Base-by-base conservation (phyloP, 2,888 invertebrate species). In the Athalia circularis region DNA sequence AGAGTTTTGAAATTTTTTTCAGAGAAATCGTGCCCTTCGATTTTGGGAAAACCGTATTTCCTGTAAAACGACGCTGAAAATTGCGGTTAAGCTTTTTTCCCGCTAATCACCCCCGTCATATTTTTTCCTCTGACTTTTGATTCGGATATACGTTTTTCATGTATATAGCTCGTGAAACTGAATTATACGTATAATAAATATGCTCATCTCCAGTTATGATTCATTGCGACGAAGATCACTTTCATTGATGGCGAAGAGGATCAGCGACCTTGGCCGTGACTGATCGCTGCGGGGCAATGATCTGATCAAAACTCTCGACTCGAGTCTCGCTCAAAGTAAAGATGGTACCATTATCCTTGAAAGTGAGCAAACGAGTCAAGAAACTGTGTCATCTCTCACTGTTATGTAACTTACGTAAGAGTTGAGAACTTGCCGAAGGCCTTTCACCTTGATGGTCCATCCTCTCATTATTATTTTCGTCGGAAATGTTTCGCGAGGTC, bases 201-300 rank as follows among this genome's bases (percentile, higher is more conserved):
- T 15, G 62, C 13, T 29, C 29, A 13, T 62, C 75, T 50, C 64
- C 62, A 50, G 48, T 50, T 50, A 64, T 75, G 75, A 75, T 52
- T 75, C 75, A 75, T 47, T 62, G 61, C 29, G 29, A 29, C 29
- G 29, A 29, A 29, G 29, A 29, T 29, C 2, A 75, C 75, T 75
- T 75, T 75, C 75, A 75, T 75, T 75, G 75, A 75, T 59, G 75
- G 29, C 50, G 64, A 75, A 64, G 75, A 61, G 48, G 62, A 75
- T 29, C 15, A 9, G 6, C 29, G 29, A 13, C 75, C 75, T 75
- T 75, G 75, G 52, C 75, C 62, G 59, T 62, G 75, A 72, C 45
- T 72, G 29, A 29, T 29, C 29, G 29, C 29, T 29, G 29, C 29
- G 29, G 29, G 29, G 29, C 29, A 29, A 29, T 29, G 29, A 29